Conservation (phyloP, 2,113 vertebrate genomes). For the Lepidothrix coronata region DNA sequence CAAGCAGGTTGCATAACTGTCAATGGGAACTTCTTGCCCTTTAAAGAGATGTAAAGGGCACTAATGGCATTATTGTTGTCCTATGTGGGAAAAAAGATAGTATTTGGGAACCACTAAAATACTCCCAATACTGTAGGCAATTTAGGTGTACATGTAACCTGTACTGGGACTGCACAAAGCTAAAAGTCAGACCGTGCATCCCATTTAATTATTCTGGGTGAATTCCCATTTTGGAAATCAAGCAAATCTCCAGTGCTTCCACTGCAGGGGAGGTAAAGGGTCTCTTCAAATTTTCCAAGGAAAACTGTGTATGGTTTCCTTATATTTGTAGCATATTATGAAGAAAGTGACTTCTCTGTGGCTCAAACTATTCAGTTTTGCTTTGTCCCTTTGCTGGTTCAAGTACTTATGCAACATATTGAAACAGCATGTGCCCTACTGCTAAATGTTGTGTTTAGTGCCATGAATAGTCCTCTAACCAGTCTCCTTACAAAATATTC, state of each 20-base stretch:
- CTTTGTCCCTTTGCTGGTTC: not conserved
- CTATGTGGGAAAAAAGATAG: not conserved
- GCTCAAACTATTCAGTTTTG: not conserved
- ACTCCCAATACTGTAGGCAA: not conserved
- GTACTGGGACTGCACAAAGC: not conserved
- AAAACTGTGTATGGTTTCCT: not conserved
- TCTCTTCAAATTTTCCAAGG: not conserved
- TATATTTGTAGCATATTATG: not conserved
- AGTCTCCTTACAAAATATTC: not conserved
- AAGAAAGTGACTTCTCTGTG: not conserved
- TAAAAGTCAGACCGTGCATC: not conserved
- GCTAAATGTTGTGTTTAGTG: not conserved
- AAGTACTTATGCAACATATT: not conserved
- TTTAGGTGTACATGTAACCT: not conserved
- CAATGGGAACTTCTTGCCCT: not conserved
- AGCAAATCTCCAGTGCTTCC: not conserved
- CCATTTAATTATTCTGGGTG: not conserved
- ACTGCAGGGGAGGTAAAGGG: accelerated
- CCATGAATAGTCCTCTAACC: not conserved
- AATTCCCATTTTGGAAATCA: not conserved
- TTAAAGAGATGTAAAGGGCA: not conserved
- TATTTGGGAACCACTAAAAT: not conserved
- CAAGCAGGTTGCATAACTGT: not conserved
- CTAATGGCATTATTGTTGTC: not conserved
- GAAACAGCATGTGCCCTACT: not conserved